phyloP scores from a whole-genome alignment of 2,888 invertebrate genomes.

The Cistogaster globosa region DNA sequence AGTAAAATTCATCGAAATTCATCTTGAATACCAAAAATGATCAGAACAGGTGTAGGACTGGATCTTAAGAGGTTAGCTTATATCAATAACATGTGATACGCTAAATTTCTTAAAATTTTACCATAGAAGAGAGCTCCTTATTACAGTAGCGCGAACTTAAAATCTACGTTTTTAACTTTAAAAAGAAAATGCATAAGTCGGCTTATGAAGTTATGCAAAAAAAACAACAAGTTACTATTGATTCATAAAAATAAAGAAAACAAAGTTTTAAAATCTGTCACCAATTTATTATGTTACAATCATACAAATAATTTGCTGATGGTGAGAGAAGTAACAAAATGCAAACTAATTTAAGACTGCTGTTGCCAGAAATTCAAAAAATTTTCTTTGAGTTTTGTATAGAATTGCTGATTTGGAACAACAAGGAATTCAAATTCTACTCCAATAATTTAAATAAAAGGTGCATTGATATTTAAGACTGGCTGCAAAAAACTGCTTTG shows the following conservation, averaged over 20 bases:
- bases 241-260: no score
- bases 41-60: no score
- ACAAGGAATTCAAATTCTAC: slow-evolving; percentile 51
- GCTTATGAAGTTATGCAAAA: no score
- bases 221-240: not conserved
- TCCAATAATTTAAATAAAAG: slow-evolving; percentile 40
- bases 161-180: no score
- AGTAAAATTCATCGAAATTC: no score
- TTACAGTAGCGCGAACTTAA: no score
- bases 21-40: no score
- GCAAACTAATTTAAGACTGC: slow-evolving; percentile 57
- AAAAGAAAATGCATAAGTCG: no score
- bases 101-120: no score
- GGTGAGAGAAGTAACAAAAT: not conserved
- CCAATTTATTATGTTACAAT: not conserved
- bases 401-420: slow-evolving; percentile 17
- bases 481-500: slow-evolving; percentile 27
- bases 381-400: not conserved
- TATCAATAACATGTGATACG: no score
- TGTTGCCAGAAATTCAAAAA: slow-evolving; percentile 30
- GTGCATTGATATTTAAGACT: slow-evolving; percentile 36
- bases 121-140: no score
- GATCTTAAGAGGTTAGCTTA: no score
- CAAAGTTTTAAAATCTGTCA: slow-evolving; percentile 4
- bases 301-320: slow-evolving; percentile 18